Percentiles rank a stretch among this genome's conserved stretches.
phyloP scores from a whole-genome alignment of 1,140 invertebrate species.

The Drosophila tropicalis region DNA sequence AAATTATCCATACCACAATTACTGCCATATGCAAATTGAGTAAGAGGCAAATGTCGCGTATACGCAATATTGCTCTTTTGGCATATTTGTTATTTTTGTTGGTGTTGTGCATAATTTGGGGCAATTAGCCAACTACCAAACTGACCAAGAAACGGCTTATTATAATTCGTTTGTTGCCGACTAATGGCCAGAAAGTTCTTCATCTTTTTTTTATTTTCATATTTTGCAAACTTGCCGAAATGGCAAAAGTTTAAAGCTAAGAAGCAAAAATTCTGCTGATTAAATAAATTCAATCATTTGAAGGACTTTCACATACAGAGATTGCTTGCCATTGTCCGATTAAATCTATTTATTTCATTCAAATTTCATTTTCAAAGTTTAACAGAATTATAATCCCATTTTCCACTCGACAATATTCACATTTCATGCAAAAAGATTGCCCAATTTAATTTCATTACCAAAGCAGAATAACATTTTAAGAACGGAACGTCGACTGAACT shows the following conservation, averaged over 20 bases:
- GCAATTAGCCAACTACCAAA: slow-evolving; percentile 3
- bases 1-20: slow-evolving; percentile 20
- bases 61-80: slow-evolving; percentile 23
- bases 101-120: slow-evolving; percentile 7
- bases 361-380: slow-evolving; percentile 1
- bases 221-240: too few relatives aligned
- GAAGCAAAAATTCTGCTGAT: neutral
- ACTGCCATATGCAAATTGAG: slow-evolving; percentile 16
- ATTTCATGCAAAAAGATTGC: neutral
- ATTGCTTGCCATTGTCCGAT: neutral
- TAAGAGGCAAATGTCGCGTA: slow-evolving; percentile 12
- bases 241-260: neutral
- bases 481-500: neutral
- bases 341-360: neutral
- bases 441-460: slow-evolving; percentile 9
- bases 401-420: slow-evolving; percentile 6
- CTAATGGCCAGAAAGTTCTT: neutral
- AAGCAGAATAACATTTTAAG: neutral
- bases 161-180: neutral
- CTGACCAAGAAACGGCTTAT: slow-evolving; percentile 2
- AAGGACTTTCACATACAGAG: neutral
- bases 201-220: neutral
- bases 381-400: slow-evolving; percentile 1
- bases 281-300: neutral
- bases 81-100: neutral